Evolutionary conservation across 2,888 invertebrate species (phyloP).

Genomic region (Watsonalla binaria): DNA sequence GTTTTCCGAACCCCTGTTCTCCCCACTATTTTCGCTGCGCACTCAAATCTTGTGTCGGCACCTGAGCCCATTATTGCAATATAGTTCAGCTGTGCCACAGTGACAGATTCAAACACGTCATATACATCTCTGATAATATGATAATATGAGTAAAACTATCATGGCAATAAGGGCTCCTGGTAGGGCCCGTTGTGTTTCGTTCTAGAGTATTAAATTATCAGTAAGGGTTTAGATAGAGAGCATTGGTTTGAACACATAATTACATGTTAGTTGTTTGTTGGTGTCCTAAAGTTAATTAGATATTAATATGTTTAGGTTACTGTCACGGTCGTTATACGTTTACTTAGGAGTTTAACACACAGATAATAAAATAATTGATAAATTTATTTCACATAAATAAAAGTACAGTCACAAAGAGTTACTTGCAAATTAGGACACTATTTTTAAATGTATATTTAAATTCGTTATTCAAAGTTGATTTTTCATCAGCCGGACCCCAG

Average conservation of each 20-base stretch:
- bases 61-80: too few species aligned
- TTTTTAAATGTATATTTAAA: not conserved
- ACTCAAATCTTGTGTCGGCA: too few species aligned
- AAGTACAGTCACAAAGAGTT: not conserved
- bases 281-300: not conserved
- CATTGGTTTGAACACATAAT: not conserved
- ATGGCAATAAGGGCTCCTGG: not conserved
- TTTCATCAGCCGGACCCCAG: conserved; percentile 27
- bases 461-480: conserved; percentile 3
- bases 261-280: not conserved
- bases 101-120: too few species aligned
- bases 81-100: too few species aligned
- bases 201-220: not conserved
- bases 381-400: not conserved
- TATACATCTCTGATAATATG: too few species aligned
- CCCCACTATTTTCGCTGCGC: too few species aligned
- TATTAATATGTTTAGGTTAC: not conserved
- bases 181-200: not conserved
- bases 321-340: too few species aligned
- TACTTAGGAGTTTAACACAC: too few species aligned
- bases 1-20: too few species aligned
- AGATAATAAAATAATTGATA: too few species aligned
- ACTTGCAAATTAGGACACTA: not conserved
- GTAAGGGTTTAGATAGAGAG: not conserved
- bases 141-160: too few species aligned